These are phyloP conservation scores for Ophraella communa DNA, from an alignment of 2,888 invertebrate species.

Conservation along the genomic window DNA sequence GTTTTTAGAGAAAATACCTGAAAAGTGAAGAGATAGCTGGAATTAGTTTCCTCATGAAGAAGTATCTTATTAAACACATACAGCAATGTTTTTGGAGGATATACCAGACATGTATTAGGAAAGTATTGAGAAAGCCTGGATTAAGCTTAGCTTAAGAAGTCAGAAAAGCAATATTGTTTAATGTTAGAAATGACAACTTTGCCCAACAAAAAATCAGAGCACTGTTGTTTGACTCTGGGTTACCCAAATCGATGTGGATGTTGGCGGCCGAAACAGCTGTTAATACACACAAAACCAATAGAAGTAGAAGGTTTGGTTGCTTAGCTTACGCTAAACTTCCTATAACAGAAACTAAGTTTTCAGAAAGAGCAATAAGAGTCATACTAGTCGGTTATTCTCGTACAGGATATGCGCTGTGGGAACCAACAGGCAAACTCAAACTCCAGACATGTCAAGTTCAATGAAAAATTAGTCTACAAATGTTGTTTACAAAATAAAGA, in stretches of 20 bases:
- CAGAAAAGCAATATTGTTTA: no score
- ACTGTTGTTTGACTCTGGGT: slow-evolving; percentile 23
- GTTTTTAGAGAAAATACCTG: no score
- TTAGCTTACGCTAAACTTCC: slow-evolving; percentile 3
- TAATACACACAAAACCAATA: slow-evolving; percentile 16
- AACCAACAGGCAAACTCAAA: slow-evolving; percentile 27
- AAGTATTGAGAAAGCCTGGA: no score
- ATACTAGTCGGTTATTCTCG: slow-evolving; percentile 32
- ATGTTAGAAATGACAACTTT: no score
- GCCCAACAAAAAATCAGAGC: no score
- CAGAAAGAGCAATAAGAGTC: slow-evolving; percentile 29
- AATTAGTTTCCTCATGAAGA: no score
- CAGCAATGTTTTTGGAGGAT: no score
- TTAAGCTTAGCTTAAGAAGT: no score
- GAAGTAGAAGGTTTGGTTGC: slow-evolving; percentile 4
- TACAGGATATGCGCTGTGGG: slow-evolving; percentile 34
- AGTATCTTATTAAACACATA: no score
- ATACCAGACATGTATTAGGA: no score
- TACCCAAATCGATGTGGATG: slow-evolving; percentile 38
- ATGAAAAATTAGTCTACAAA: slow-evolving; percentile 40
- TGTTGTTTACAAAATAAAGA: slow-evolving; percentile 27
- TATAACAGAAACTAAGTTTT: slow-evolving; percentile 32
- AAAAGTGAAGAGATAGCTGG: no score
- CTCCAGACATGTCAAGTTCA: slow-evolving; percentile 39
- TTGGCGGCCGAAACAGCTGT: slow-evolving; percentile 35